Evolutionary conservation across 1,140 invertebrate genomes (phyloP).

Genomic region (Drosophila miranda): DNA sequence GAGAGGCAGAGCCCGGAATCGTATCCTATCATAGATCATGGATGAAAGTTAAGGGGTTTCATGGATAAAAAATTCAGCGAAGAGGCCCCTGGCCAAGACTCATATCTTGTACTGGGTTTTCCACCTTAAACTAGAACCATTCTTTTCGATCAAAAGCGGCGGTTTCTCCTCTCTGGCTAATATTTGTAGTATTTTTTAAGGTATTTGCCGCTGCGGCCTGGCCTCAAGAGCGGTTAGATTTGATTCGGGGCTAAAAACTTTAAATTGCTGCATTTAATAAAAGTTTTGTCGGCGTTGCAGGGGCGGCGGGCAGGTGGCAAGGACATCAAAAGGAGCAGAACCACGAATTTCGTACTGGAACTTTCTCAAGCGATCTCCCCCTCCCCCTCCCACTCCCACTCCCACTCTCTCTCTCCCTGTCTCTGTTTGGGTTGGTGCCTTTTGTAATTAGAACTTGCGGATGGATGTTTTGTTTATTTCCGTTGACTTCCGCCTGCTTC

Average conservation of each 20-base stretch:
- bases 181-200: no score
- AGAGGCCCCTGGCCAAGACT: no score
- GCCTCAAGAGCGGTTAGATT: slow-evolving; percentile 15
- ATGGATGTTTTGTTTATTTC: slow-evolving; percentile 71
- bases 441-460: slow-evolving; percentile 66
- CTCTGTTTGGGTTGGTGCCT: slow-evolving; percentile 23
- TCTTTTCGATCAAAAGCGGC: no score
- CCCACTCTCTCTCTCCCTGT: not conserved
- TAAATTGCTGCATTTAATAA: slow-evolving; percentile 60
- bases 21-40: no score
- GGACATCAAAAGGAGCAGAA: slow-evolving; percentile 1
- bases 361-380: slow-evolving; percentile 17
- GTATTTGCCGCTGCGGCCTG: no score
- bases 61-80: no score
- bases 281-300: slow-evolving; percentile 28
- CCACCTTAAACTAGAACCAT: no score
- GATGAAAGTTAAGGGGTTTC: no score
- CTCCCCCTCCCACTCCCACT: not conserved
- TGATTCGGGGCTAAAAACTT: slow-evolving; percentile 55
- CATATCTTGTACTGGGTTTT: no score
- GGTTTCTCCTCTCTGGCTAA: no score
- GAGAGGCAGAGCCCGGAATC: no score
- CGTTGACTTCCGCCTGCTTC: slow-evolving; percentile 61
- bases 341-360: slow-evolving; percentile 7
- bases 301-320: slow-evolving; percentile 5